phyloP scores from a whole-genome alignment of 2,797 vertebrate genomes.

The Galago senegalensis region DNA sequence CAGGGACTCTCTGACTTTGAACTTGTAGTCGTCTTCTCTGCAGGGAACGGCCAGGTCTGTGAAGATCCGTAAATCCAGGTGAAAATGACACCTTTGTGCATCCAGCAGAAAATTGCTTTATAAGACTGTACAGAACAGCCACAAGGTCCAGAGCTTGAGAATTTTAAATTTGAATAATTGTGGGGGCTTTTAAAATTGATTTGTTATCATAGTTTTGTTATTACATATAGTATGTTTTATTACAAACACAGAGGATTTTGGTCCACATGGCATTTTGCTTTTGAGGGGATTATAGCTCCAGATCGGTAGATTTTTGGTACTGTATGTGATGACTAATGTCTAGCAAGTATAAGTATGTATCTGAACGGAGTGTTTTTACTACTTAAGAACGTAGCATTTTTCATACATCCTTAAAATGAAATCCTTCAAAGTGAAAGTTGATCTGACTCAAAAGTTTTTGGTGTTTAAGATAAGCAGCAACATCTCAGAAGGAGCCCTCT shows the following conservation, averaged over 20 bases:
- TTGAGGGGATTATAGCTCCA: not conserved
- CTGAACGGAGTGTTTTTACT: not conserved
- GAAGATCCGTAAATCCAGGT: slow-evolving; percentile 5
- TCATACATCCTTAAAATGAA: not conserved
- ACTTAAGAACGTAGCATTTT: not conserved
- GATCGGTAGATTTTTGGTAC: not conserved
- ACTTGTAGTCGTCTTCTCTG: slow-evolving; percentile 62
- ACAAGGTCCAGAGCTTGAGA: not conserved
- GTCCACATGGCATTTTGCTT: not conserved
- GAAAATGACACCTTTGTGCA: not conserved
- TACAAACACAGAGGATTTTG: not conserved
- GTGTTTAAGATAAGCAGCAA: not conserved
- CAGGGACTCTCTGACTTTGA: slow-evolving; percentile 51
- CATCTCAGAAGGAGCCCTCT: not conserved
- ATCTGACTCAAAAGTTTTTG: not conserved
- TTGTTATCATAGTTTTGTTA: not conserved
- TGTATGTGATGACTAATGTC: not conserved
- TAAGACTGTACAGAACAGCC: too few species aligned
- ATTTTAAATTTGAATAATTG: not conserved
- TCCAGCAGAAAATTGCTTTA: not conserved
- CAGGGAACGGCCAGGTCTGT: slow-evolving; percentile 38
- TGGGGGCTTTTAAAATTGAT: not conserved
- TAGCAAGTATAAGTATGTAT: not conserved
- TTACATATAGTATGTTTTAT: not conserved
- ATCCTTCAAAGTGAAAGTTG: not conserved